Evolutionary conservation across 2,888 invertebrate species (phyloP), one percentile per base, ranked within the genome.

Genomic region (Melanostoma mellinum): DNA sequence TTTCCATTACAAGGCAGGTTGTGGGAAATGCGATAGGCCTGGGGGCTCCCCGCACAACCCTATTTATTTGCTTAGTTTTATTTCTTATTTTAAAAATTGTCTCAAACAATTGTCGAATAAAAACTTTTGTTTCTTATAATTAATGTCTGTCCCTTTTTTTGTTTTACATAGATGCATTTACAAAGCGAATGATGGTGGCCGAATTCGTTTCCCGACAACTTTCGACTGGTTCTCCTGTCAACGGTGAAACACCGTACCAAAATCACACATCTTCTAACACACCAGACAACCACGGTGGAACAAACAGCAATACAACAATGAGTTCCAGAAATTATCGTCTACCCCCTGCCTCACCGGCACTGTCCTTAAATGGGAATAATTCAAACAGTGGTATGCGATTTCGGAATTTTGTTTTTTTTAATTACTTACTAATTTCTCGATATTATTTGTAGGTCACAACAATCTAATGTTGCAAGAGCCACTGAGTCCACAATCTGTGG

Each of bases 201-300:
- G 96, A 96, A 93, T 95, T 96, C 92, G 95, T 96, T 89, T 93
- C 95, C 91, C 95, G 95, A 89, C 95, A 94, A 91, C 94, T 94
- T 88, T 94, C 94, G 88, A 94, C 93, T 92, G 93, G 93, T 90
- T 94, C 94, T 89, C 94, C 94, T 88, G 93, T 94, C 87, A 94
- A 94, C 92, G 94, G 94, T 93, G 94, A 94, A 92, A 93, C 94
- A 86, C 93, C 94, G 78, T 86, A 86, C 86, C 86, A 86, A 73
- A 86, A 87, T 86, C 86, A 87, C 69, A 86, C 87, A 93, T 92
- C 87, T 89, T 93, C 88, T 93, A 95, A 81, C 73, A 87, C 87
- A 87, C 88, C 87, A 50, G 82, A 86, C 50, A 85, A 79, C 42
- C 76, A 85, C 71, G 81, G 86, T 74, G 78, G 80, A 63, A 80